Conservation (phyloP, 2,113 vertebrate genomes). For the Grus americana region DNA sequence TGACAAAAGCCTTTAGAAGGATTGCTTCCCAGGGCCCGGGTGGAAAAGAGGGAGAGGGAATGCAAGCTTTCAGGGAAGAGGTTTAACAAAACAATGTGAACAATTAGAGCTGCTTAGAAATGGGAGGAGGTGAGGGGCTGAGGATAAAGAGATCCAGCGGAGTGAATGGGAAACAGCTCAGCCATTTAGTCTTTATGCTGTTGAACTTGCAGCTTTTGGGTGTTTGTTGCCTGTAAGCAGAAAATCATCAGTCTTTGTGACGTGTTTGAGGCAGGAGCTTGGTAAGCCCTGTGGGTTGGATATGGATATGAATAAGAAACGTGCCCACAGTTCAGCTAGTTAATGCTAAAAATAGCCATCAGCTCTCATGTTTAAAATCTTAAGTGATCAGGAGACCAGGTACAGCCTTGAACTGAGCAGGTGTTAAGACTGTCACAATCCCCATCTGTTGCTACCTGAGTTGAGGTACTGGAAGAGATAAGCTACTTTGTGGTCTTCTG, state of each 20-base stretch:
- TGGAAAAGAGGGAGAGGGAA: conserved; percentile 18
- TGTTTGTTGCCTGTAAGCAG: conserved; percentile 22
- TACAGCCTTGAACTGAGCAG: background rate
- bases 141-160: background rate
- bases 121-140: conserved; percentile 38
- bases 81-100: conserved; percentile 50
- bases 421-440: background rate
- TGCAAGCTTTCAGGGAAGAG: conserved; percentile 22
- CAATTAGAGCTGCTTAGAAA: conserved; percentile 54
- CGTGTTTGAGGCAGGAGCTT: background rate
- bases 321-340: background rate
- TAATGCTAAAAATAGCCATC: conserved; percentile 20
- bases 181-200: background rate
- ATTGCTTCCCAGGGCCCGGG: background rate
- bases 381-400: background rate
- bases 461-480: background rate
- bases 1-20: conserved; percentile 58
- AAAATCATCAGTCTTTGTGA: background rate
- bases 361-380: background rate
- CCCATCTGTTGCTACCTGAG: conserved; percentile 41
- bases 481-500: conserved; percentile 5
- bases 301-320: background rate
- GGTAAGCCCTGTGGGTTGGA: background rate
- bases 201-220: background rate
- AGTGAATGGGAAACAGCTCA: background rate